phyloP scores from a whole-genome alignment of 2,888 invertebrate species.

The Seira ritae region DNA sequence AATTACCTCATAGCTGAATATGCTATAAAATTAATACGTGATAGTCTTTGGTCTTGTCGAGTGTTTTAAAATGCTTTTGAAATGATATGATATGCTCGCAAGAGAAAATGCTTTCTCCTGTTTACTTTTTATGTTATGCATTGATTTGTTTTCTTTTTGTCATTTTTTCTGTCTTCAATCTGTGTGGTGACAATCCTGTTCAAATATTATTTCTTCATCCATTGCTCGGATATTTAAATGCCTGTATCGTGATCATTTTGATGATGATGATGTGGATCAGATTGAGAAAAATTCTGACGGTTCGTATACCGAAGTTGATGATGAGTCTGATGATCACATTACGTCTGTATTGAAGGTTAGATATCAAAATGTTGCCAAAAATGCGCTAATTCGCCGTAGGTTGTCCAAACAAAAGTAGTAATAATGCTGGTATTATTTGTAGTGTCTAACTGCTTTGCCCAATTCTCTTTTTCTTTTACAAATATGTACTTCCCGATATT shows the following conservation, averaged over 20 bases:
- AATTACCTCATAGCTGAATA: neutral
- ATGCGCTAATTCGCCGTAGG: conserved; percentile 58
- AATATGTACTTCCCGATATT: no score
- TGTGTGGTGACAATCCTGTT: conserved; percentile 49
- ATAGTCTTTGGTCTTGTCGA: neutral
- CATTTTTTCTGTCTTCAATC: conserved; percentile 33
- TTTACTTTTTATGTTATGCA: no score
- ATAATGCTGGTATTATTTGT: no score
- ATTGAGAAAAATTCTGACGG: conserved; percentile 70
- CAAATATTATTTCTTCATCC: conserved; percentile 36
- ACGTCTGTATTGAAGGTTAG: conserved; percentile 65
- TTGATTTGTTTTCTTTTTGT: conserved; percentile 50
- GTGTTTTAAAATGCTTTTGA: neutral
- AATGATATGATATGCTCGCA: no score
- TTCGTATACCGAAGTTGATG: conserved; percentile 65
- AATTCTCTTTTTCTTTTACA: no score
- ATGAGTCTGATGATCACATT: conserved; percentile 56
- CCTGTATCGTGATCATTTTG: conserved; percentile 44
- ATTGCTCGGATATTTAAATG: conserved; percentile 31
- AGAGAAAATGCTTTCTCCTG: no score
- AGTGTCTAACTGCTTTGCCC: no score
- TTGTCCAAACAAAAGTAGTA: conserved; percentile 41
- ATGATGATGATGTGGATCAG: conserved; percentile 58
- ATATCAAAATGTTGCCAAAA: conserved; percentile 40
- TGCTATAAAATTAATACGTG: conserved; percentile 35